phyloP scores from a whole-genome alignment of 2,113 vertebrate genomes.

The Ammodytes marinus region DNA sequence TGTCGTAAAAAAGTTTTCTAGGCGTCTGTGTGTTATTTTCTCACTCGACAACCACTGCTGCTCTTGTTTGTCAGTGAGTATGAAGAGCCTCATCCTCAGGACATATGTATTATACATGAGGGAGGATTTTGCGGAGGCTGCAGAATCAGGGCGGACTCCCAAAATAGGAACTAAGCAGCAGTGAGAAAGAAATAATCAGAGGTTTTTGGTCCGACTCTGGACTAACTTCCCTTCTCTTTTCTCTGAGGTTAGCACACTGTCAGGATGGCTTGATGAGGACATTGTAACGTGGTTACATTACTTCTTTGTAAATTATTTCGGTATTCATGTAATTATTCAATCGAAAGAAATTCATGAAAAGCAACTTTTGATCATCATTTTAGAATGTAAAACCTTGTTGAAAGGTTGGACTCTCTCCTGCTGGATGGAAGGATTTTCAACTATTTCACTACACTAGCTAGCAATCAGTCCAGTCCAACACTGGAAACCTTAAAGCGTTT shows the following conservation, averaged over 20 bases:
- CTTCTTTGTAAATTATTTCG: background rate
- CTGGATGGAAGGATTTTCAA: background rate
- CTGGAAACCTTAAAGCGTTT: background rate
- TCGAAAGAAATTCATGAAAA: background rate
- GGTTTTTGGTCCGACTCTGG: slow-evolving; percentile 9
- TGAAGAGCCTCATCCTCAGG: slow-evolving; percentile 60
- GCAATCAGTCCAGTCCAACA: too few species aligned
- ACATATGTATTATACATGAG: slow-evolving; percentile 72
- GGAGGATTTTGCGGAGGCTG: slow-evolving; percentile 63
- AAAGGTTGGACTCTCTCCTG: background rate
- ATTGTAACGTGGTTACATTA: background rate
- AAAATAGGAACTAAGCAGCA: slow-evolving; percentile 55
- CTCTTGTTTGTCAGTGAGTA: slow-evolving; percentile 56
- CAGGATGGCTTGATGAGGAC: slow-evolving; percentile 14
- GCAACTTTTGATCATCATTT: background rate
- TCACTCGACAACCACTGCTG: slow-evolving; percentile 36
- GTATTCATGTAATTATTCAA: background rate
- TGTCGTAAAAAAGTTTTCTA: slow-evolving; percentile 27
- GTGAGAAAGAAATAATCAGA: slow-evolving; percentile 18
- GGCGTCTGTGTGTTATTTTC: slow-evolving; percentile 25
- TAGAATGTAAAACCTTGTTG: background rate
- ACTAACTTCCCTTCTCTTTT: background rate
- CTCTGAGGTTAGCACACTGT: background rate
- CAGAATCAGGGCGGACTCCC: slow-evolving; percentile 56
- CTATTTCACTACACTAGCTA: too few species aligned